phyloP scores from a whole-genome alignment of 2,113 vertebrate species.

The Notiomystis cincta region DNA sequence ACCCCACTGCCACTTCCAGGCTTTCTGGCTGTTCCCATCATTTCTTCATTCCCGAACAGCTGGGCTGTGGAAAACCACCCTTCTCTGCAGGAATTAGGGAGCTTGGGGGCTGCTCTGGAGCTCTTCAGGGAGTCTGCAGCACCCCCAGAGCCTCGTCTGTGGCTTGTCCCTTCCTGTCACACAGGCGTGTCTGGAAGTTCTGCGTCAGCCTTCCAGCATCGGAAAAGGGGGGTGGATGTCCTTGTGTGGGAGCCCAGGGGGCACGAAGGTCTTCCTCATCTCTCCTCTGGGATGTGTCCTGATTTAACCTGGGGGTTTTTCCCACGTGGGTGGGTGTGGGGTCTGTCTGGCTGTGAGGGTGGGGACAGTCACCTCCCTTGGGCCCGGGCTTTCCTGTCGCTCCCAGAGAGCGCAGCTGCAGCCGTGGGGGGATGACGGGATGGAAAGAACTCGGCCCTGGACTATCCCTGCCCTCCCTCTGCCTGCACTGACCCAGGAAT shows the following conservation, averaged over 20 bases:
- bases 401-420: rapidly evolving
- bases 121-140: background rate
- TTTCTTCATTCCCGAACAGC: background rate
- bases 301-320: background rate
- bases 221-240: background rate
- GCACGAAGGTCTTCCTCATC: background rate
- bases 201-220: background rate
- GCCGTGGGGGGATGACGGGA: background rate
- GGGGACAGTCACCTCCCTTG: background rate
- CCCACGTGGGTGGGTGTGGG: background rate
- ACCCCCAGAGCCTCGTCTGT: background rate
- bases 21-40: rapidly evolving
- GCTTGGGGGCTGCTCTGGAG: background rate
- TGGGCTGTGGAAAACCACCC: background rate
- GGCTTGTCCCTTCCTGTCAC: background rate
- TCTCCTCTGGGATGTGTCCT: background rate
- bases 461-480: background rate
- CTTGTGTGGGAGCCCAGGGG: background rate
- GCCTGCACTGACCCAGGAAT: background rate
- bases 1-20: rapidly evolving
- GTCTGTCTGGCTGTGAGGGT: background rate
- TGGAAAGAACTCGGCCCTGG: rapidly evolving
- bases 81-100: background rate
- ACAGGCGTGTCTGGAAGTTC: background rate
- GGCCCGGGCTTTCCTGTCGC: background rate